Conservation (phyloP, 2,888 invertebrate genomes). For the Prosapia bicincta region DNA sequence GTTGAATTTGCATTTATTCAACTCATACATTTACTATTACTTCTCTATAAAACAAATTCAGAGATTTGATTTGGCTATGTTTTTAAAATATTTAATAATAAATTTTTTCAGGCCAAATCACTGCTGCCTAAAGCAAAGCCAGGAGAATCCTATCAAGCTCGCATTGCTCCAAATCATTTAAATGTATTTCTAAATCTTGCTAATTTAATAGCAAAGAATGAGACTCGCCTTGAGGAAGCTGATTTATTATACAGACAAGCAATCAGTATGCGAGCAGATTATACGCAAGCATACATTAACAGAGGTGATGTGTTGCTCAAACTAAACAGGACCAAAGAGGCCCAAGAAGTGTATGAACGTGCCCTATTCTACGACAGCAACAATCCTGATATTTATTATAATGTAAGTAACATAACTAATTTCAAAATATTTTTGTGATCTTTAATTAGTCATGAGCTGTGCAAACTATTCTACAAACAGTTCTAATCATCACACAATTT, state of each 20-base stretch:
- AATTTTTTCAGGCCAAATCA: conserved; percentile 74
- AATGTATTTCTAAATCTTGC: conserved; percentile 95
- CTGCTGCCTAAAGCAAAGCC: conserved; percentile 86
- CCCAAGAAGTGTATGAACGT: conserved; percentile 90
- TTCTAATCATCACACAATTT: no score
- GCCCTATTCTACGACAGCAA: conserved; percentile 90
- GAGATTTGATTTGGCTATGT: no score
- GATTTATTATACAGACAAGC: conserved; percentile 92
- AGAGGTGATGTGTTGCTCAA: conserved; percentile 94
- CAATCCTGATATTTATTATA: conserved; percentile 93
- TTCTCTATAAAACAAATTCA: no score
- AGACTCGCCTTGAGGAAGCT: conserved; percentile 88
- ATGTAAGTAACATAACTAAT: conserved; percentile 75
- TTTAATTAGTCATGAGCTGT: no score
- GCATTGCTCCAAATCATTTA: conserved; percentile 93
- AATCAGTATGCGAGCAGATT: conserved; percentile 95
- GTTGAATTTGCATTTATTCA: no score
- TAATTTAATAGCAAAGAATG: conserved; percentile 90
- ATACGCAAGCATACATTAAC: conserved; percentile 95
- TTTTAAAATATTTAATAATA: no score
- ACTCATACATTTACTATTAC: no score
- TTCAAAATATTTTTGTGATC: no score
- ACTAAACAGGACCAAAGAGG: conserved; percentile 89
- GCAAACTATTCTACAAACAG: no score
- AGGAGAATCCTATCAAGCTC: conserved; percentile 91